Evolutionary conservation across 1,140 invertebrate genomes (phyloP), one percentile per base, ranked within the genome.

Genomic region (Hylyphantes graminicola): DNA sequence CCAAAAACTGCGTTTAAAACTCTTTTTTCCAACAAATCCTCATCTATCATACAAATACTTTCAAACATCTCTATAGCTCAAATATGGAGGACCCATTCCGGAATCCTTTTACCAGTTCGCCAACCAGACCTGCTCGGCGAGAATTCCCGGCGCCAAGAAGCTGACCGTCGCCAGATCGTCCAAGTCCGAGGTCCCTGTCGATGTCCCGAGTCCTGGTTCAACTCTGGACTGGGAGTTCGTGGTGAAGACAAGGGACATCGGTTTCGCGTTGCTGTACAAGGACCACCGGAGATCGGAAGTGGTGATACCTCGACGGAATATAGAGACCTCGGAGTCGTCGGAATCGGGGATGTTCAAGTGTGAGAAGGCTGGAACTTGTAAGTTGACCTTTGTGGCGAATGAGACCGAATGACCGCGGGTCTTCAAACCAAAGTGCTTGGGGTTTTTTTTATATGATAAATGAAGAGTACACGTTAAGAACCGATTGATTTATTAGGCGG

Each of bases 331-430:
- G 5, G 13, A 67, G 3, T 4, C 13, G 7, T 51, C 76, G n/a
- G 76, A 78, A 57, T 57, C 50, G 9, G 76, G 76, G 35, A 54
- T 67, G 7, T 15, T 64, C 55, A 67, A 67, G 57, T 78, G 76
- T 48, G 64, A 67, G 0, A 78, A 55, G 21, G 7, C 76, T 10
- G 76, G 76, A 8, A 67, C 17, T 4, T 78, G 76, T 78, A 55
- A 78, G 76, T 65, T 35, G 35, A 35, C 35, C 5, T 35, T 35
- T 5, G 5, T 35, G n/a, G n/a, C n/a, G n/a, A n/a, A n/a, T n/a
- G n/a, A n/a, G n/a, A n/a, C n/a, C n/a, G n/a, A n/a, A n/a, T n/a
- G n/a, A n/a, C n/a, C n/a, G n/a, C n/a, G n/a, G n/a, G n/a, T n/a
- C n/a, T n/a, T n/a, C n/a, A n/a, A n/a, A n/a, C n/a, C n/a, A n/a